These are phyloP conservation scores for Drosophila subobscura DNA, from an alignment of 1,140 invertebrate species.

Conservation along the genomic window DNA sequence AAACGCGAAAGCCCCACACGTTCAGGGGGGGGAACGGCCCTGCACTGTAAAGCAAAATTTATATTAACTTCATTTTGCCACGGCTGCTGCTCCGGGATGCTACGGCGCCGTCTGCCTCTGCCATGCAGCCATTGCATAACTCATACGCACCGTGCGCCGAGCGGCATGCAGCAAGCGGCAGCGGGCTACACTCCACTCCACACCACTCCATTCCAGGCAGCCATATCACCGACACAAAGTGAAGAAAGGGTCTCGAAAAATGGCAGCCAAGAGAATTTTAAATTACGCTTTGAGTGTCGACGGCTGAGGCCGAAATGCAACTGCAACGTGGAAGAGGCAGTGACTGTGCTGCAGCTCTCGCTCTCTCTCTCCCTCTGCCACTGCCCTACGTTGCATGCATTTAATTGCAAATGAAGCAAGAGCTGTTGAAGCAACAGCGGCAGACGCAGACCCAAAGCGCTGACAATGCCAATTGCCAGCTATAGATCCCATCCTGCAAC, in stretches of 20 bases:
- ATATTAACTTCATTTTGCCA: slow-evolving; percentile 78
- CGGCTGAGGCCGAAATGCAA: slow-evolving; percentile 66
- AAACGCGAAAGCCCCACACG: slow-evolving; percentile 23
- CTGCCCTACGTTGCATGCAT: slow-evolving; percentile 66
- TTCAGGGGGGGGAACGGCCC: not conserved
- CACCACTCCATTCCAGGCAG: slow-evolving; percentile 44
- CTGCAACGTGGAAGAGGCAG: slow-evolving; percentile 33
- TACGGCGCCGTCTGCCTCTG: slow-evolving; percentile 21
- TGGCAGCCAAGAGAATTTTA: slow-evolving; percentile 81
- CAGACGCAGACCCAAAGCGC: slow-evolving; percentile 43
- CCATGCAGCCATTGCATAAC: slow-evolving; percentile 73
- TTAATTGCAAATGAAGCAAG: slow-evolving; percentile 80
- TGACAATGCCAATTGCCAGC: slow-evolving; percentile 66
- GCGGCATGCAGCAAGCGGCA: slow-evolving; percentile 16
- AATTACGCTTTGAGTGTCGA: slow-evolving; percentile 78
- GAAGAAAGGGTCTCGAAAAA: slow-evolving; percentile 68
- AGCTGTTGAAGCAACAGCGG: slow-evolving; percentile 19
- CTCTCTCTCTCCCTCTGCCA: not conserved
- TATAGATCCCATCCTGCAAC: slow-evolving; percentile 26
- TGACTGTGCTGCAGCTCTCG: slow-evolving; percentile 1
- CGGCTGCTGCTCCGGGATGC: slow-evolving; percentile 6
- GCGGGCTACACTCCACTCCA: no score
- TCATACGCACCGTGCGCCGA: slow-evolving; percentile 76
- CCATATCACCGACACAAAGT: slow-evolving; percentile 66
- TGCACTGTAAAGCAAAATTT: slow-evolving; percentile 71